Conservation (phyloP, 1,140 invertebrate species). For the Theocolax elegans region DNA sequence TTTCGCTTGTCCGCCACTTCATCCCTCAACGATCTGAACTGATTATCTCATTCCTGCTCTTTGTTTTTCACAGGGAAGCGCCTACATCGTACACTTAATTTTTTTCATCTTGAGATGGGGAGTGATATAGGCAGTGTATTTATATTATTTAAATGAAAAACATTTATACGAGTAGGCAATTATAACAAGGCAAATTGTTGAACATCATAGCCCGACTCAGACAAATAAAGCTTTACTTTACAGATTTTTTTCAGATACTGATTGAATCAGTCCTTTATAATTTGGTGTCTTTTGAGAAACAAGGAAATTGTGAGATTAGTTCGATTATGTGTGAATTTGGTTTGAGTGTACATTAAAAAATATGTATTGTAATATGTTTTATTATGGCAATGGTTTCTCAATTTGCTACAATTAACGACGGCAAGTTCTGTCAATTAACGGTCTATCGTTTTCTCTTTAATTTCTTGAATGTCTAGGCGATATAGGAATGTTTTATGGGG, state of each 20-base stretch:
- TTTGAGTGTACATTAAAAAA: constrained; percentile 32
- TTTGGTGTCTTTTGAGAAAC: constrained; percentile 31
- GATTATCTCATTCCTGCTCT: constrained; percentile 60
- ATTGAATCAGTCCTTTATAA: neutral
- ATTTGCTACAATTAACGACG: constrained; percentile 3
- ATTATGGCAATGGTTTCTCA: constrained; percentile 4
- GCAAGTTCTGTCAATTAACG: neutral
- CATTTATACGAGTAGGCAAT: constrained; percentile 46
- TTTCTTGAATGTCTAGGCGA: neutral
- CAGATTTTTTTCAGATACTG: constrained; percentile 41
- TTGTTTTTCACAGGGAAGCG: constrained; percentile 56
- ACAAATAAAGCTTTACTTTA: constrained; percentile 53
- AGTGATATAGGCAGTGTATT: constrained; percentile 56
- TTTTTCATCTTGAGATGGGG: constrained; percentile 52
- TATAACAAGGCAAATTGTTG: constrained; percentile 52
- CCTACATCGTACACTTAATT: constrained; percentile 59
- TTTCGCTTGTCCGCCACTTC: constrained; percentile 61
- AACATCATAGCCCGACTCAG: constrained; percentile 44
- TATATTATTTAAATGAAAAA: constrained; percentile 57
- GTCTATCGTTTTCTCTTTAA: neutral
- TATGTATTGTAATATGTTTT: constrained; percentile 18
- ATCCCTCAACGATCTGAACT: constrained; percentile 61
- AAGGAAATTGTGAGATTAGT: constrained; percentile 43
- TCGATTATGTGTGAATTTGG: constrained; percentile 42
- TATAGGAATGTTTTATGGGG: constrained; percentile 32